phyloP scores from a whole-genome alignment of 1,140 invertebrate species.

The Calephelis virginiensis region DNA sequence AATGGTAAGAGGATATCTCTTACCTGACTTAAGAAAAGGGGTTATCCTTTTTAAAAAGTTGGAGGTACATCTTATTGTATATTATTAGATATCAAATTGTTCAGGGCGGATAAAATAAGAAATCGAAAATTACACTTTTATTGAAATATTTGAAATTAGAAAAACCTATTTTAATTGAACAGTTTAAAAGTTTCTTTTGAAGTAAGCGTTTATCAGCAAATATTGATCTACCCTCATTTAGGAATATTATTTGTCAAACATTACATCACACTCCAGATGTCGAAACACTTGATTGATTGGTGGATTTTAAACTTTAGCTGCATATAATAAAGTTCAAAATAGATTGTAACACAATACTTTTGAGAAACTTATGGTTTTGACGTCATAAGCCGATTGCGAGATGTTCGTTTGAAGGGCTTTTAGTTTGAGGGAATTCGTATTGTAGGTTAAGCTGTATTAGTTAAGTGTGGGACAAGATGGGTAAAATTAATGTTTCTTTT shows the following conservation, averaged over 20 bases:
- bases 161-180: background rate
- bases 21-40: too few species aligned
- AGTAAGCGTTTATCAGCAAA: conserved; percentile 24
- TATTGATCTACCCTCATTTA: conserved; percentile 38
- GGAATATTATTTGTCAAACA: conserved; percentile 49
- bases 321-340: background rate
- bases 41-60: too few species aligned
- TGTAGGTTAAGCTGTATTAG: conserved; percentile 12
- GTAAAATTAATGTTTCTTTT: conserved; percentile 1
- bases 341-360: conserved; percentile 27
- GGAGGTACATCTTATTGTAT: too few species aligned
- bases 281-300: conserved; percentile 20
- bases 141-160: background rate
- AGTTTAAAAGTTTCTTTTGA: conserved; percentile 19
- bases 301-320: background rate
- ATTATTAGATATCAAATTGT: too few species aligned
- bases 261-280: conserved; percentile 56
- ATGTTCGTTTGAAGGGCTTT: conserved; percentile 36
- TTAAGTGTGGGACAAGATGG: background rate
- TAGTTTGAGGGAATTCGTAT: conserved; percentile 8
- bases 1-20: too few species aligned
- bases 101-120: background rate
- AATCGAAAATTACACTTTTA: conserved; percentile 11
- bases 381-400: conserved; percentile 51
- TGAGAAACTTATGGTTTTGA: conserved; percentile 42